Evolutionary conservation across 2,113 vertebrate species (phyloP).

Genomic region (Misgurnus anguillicaudatus): DNA sequence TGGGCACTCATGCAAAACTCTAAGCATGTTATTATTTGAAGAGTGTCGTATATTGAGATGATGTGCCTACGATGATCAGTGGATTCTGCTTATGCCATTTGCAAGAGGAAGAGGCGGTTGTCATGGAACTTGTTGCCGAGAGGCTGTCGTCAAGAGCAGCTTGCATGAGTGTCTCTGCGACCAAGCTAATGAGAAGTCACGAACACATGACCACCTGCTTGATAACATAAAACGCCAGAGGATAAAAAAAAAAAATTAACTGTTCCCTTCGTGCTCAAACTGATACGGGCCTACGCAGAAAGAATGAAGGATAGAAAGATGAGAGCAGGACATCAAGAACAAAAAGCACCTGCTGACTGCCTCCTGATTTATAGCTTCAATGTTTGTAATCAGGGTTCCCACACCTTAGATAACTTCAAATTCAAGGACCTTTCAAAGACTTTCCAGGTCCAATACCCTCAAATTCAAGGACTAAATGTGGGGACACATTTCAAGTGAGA

Average conservation of each 20-base stretch:
- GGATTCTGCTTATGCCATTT: constrained; percentile 31
- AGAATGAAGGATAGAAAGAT: not conserved
- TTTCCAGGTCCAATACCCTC: no score
- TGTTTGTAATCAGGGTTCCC: no score
- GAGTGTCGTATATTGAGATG: not conserved
- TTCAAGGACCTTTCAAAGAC: no score
- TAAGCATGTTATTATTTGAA: not conserved
- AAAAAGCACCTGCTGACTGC: not conserved
- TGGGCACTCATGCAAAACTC: not conserved
- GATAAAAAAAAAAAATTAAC: not conserved
- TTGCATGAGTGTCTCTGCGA: not conserved
- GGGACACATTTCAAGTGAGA: no score
- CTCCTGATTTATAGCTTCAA: not conserved
- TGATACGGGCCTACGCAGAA: not conserved
- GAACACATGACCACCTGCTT: constrained; percentile 35
- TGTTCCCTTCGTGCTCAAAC: not conserved
- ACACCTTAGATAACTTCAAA: no score
- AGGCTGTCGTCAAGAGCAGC: constrained; percentile 26
- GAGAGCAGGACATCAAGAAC: not conserved
- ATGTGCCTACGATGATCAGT: constrained; percentile 13
- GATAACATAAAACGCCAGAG: not conserved
- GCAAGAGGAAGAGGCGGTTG: constrained; percentile 35
- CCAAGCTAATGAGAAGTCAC: constrained; percentile 28
- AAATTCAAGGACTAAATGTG: no score
- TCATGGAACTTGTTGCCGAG: constrained; percentile 47